phyloP scores from a whole-genome alignment of 2,888 invertebrate species.

The Zaprionus obscuricornis region DNA sequence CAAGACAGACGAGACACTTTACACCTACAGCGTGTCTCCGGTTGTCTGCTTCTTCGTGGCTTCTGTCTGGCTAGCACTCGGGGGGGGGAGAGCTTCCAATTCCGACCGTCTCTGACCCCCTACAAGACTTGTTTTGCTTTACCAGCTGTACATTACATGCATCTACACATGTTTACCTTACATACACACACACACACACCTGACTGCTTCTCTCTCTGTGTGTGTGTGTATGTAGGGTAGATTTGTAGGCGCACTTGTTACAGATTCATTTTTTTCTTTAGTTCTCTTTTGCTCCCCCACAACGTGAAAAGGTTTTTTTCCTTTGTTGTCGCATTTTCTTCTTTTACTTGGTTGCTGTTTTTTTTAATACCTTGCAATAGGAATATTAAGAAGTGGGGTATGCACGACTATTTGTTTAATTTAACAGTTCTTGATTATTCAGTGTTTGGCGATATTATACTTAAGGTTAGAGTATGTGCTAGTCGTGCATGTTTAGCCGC shows the following conservation, averaged over 20 bases:
- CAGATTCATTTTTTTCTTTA: conserved; percentile 49
- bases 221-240: conserved; percentile 5
- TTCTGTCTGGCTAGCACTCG: conserved; percentile 33
- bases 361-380: background rate
- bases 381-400: background rate
- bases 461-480: conserved; percentile 1
- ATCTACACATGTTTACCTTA: conserved; percentile 10
- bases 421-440: too few relatives aligned
- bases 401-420: too few relatives aligned
- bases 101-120: background rate
- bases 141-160: conserved; percentile 30
- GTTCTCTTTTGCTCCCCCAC: conserved; percentile 43
- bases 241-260: conserved; percentile 59
- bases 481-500: conserved; percentile 26
- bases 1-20: too few relatives aligned
- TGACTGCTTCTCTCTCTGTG: background rate
- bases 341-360: conserved; percentile 12
- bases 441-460: too few relatives aligned
- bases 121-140: conserved; percentile 42
- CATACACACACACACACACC: background rate
- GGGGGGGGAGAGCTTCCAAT: conserved; percentile 14
- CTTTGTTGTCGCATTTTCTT: conserved; percentile 45
- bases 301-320: conserved; percentile 34
- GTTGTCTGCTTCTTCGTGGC: conserved; percentile 31
- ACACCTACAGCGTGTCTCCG: too few relatives aligned